phyloP scores from a whole-genome alignment of 2,888 invertebrate genomes.

The Nomada flava region DNA sequence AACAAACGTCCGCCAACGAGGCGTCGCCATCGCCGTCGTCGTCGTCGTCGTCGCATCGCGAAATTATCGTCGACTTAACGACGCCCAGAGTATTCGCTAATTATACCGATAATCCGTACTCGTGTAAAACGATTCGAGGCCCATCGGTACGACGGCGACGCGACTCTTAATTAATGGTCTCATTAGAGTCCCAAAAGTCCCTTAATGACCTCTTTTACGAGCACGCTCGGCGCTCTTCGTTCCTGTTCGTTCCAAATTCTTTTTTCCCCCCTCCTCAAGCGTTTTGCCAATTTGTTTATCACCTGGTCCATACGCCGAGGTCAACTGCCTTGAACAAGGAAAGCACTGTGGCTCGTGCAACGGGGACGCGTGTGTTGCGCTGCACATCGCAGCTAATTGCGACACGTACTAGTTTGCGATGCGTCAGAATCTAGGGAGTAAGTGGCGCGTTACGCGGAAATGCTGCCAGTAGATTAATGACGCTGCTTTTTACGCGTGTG shows the following conservation, averaged over 20 bases:
- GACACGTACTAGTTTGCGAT: conserved; percentile 7
- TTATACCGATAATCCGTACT: conserved; percentile 48
- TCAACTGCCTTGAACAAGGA: conserved; percentile 9
- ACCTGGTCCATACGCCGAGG: conserved; percentile 13
- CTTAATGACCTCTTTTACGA: conserved; percentile 48
- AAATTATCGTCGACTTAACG: conserved; percentile 43
- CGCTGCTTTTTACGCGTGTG: not conserved
- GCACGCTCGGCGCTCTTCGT: conserved; percentile 4
- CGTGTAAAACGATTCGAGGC: conserved; percentile 42
- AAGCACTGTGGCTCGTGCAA: conserved; percentile 9
- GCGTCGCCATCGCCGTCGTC: not conserved
- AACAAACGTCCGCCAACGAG: not conserved
- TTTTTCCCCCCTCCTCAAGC: not conserved
- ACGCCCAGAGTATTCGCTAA: conserved; percentile 31
- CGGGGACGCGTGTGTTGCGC: conserved; percentile 26
- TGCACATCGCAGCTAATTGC: conserved; percentile 40
- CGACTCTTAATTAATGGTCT: conserved; percentile 49
- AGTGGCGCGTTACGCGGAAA: conserved; percentile 39
- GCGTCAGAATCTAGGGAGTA: conserved; percentile 25
- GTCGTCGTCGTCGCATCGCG: conserved; percentile 13
- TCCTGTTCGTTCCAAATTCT: not conserved
- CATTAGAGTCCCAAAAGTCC: conserved; percentile 44
- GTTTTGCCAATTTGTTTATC: conserved; percentile 24
- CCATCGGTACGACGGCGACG: not conserved
- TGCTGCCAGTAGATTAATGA: conserved; percentile 20